phyloP scores from a whole-genome alignment of 2,888 invertebrate species.

The Sinopyrophorus schimmeli region DNA sequence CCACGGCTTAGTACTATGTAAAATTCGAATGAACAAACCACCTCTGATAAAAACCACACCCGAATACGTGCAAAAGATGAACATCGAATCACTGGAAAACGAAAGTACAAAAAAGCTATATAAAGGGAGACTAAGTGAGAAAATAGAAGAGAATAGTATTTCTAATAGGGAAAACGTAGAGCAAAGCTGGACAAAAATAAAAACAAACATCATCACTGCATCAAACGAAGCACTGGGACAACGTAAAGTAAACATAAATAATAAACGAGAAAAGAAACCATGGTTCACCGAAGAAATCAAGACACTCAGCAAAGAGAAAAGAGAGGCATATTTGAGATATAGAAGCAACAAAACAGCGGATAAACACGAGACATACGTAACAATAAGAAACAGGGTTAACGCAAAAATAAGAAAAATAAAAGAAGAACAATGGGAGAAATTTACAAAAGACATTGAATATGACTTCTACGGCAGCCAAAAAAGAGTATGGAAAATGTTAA shows the following conservation, averaged over 20 bases:
- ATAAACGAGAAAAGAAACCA: not conserved
- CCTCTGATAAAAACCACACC: not conserved
- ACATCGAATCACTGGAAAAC: not conserved
- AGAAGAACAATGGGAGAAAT: not conserved
- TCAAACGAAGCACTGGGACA: not conserved
- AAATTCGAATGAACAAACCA: not conserved
- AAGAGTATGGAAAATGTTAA: too few relatives aligned
- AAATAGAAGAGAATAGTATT: slow-evolving; percentile 1
- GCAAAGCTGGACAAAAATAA: not conserved
- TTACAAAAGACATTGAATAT: too few relatives aligned
- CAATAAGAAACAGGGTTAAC: not conserved
- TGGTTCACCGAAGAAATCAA: slow-evolving; percentile 1
- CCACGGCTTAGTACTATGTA: slow-evolving; percentile 1
- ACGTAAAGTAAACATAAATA: not conserved
- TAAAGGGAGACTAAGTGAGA: not conserved
- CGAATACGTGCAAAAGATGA: slow-evolving; percentile 1
- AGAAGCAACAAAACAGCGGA: slow-evolving; percentile 1
- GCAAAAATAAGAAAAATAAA: slow-evolving; percentile 2
- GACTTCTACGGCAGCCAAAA: too few relatives aligned
- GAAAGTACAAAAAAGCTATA: not conserved
- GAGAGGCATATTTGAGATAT: not conserved
- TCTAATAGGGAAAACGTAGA: not conserved
- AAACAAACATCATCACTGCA: not conserved
- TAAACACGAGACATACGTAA: not conserved
- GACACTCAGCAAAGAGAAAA: slow-evolving; percentile 1